Evolutionary conservation across 23 tunicate species (phyloP).

Genomic region (Phallusia fumigata): DNA sequence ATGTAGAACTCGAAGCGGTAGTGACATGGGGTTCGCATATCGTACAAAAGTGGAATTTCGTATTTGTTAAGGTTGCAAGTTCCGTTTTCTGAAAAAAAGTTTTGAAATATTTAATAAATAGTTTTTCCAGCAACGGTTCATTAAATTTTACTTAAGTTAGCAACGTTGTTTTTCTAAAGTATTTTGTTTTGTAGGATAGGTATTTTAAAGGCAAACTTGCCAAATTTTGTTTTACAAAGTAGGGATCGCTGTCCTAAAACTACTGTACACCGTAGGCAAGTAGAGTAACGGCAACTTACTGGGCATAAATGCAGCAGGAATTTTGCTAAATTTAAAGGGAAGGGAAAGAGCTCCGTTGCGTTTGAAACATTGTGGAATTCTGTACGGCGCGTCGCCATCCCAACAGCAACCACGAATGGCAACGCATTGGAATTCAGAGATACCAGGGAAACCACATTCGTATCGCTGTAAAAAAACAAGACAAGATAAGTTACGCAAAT

Average conservation of each 20-base stretch:
- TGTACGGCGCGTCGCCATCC: conserved; percentile 68
- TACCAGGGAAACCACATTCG: conserved; percentile 99
- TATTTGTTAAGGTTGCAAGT: conserved; percentile 74
- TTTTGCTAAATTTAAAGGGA: conserved; percentile 43
- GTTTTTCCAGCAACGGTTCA: no score
- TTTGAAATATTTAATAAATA: neutral
- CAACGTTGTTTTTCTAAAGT: no score
- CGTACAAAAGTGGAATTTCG: conserved; percentile 73
- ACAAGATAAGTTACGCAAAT: no score
- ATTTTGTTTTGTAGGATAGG: no score
- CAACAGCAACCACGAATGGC: conserved; percentile 99
- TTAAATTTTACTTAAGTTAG: no score
- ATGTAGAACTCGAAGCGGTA: conserved; percentile 55
- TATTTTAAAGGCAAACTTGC: no score
- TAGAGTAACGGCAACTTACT: conserved; percentile 31
- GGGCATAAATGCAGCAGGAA: conserved; percentile 86
- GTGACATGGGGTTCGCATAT: conserved; percentile 68
- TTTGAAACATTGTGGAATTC: conserved; percentile 88
- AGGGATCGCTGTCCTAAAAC: no score
- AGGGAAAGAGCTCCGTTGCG: conserved; percentile 57
- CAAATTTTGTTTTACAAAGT: no score
- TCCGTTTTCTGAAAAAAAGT: conserved; percentile 54
- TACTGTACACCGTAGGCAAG: no score
- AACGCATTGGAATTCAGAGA: conserved; percentile 97
- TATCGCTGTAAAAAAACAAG: conserved; percentile 51